These are phyloP conservation scores for Luidia sarsii DNA, from an alignment of 53 echinoderm and acorn worm species.

Conservation along the genomic window DNA sequence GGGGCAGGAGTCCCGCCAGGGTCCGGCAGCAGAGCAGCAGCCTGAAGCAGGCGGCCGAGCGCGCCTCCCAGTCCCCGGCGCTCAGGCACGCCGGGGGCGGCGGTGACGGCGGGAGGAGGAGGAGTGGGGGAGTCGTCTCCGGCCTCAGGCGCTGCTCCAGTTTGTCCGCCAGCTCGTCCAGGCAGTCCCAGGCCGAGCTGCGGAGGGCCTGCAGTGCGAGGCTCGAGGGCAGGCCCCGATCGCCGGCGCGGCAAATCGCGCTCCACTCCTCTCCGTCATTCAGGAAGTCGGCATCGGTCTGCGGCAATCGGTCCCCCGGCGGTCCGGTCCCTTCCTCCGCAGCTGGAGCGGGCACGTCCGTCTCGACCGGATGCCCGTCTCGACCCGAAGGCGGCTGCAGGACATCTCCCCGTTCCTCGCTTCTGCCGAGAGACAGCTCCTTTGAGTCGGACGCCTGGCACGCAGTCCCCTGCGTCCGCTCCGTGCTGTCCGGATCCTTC, in stretches of 20 bases:
- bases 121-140: too few relatives aligned
- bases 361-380: background rate
- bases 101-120: too few relatives aligned
- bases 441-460: too few relatives aligned
- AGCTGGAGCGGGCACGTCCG: background rate
- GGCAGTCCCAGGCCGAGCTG: background rate
- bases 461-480: too few relatives aligned
- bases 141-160: conserved; percentile 26
- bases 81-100: conserved; percentile 9
- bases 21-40: background rate
- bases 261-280: background rate
- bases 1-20: conserved; percentile 12
- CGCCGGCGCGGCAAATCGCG: background rate
- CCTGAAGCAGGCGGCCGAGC: conserved; percentile 32
- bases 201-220: background rate
- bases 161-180: conserved; percentile 1
- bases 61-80: conserved; percentile 29
- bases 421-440: too few relatives aligned
- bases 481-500: too few relatives aligned
- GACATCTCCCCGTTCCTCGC: background rate
- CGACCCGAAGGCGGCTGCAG: background rate
- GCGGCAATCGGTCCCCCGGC: background rate
- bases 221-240: background rate
- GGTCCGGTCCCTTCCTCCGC: background rate
- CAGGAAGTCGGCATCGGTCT: background rate